A percentile compares a stretch with the other conserved stretches of the same genome.
phyloP scores from a whole-genome alignment of 2,797 vertebrate species.

The Centroberyx gerrardi region DNA sequence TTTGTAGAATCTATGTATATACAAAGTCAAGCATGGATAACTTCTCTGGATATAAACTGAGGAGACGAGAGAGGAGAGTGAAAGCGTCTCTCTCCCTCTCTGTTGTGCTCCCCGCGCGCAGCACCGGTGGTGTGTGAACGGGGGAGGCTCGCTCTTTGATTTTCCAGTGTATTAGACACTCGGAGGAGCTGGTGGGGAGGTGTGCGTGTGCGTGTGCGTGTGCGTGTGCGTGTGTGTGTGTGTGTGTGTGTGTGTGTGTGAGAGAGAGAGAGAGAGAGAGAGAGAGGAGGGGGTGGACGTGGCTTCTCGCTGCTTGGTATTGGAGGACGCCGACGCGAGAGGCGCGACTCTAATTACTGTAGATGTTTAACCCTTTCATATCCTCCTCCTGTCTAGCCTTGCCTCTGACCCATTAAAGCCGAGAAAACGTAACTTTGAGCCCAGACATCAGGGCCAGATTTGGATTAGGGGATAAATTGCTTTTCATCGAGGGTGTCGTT shows the following conservation, averaged over 20 bases:
- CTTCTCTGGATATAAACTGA: slow-evolving; percentile 44
- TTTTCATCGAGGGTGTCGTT: slow-evolving; percentile 65
- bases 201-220: slow-evolving; percentile 24
- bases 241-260: slow-evolving; percentile 21
- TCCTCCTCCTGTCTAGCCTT: slow-evolving; percentile 56
- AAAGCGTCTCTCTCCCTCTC: slow-evolving; percentile 19
- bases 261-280: slow-evolving; percentile 10
- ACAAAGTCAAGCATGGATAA: slow-evolving; percentile 22
- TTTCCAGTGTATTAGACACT: slow-evolving; percentile 86
- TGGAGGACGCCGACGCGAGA: slow-evolving; percentile 83
- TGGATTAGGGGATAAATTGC: slow-evolving; percentile 71
- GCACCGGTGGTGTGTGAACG: slow-evolving; percentile 77
- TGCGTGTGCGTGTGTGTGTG: slow-evolving; percentile 36
- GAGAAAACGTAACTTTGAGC: slow-evolving; percentile 69
- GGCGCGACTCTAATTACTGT: slow-evolving; percentile 83
- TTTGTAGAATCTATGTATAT: slow-evolving; percentile 38
- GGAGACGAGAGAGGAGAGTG: slow-evolving; percentile 27
- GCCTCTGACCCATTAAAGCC: slow-evolving; percentile 71
- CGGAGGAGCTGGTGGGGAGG: slow-evolving; percentile 75
- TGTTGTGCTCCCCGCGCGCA: slow-evolving; percentile 71
- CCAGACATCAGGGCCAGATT: slow-evolving; percentile 74
- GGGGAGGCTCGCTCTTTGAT: slow-evolving; percentile 82
- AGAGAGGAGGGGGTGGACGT: slow-evolving; percentile 64
- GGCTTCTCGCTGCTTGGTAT: slow-evolving; percentile 79
- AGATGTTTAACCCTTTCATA: slow-evolving; percentile 87